phyloP scores from a whole-genome alignment of 2,888 invertebrate genomes.

The Troglohyphantes excavatus region DNA sequence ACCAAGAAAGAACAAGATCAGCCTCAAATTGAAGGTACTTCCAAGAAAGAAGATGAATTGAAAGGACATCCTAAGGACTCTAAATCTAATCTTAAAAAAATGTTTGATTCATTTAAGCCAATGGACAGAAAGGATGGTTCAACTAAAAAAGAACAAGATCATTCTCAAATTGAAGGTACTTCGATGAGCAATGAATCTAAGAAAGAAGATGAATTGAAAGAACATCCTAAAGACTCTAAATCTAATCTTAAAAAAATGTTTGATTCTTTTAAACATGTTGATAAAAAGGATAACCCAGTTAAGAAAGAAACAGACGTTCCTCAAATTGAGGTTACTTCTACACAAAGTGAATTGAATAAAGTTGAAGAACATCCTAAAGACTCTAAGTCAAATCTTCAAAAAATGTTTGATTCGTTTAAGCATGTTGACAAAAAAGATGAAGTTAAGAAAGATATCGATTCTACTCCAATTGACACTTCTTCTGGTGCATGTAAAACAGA shows the following conservation, averaged over 20 bases:
- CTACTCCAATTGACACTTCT: constrained; percentile 6
- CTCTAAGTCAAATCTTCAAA: constrained; percentile 25
- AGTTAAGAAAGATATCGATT: not conserved
- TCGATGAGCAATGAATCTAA: not conserved
- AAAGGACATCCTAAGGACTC: constrained; percentile 28
- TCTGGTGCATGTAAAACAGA: not conserved
- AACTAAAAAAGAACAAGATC: constrained; percentile 1
- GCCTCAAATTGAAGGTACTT: not conserved
- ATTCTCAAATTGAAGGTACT: not conserved
- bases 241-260: constrained; percentile 49
- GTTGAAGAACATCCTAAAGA: constrained; percentile 20
- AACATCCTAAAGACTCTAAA: constrained; percentile 43
- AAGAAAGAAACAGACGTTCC: not conserved
- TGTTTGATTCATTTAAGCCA: constrained; percentile 62
- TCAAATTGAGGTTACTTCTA: not conserved
- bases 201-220: not conserved
- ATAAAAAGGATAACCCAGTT: constrained; percentile 4
- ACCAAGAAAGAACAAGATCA: constrained; percentile 1
- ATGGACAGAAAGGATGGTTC: constrained; percentile 18
- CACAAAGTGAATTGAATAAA: not conserved
- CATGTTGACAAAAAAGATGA: constrained; percentile 8
- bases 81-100: constrained; percentile 41
- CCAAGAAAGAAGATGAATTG: not conserved
- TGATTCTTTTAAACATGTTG: constrained; percentile 63
- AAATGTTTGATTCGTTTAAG: constrained; percentile 55